Conservation (phyloP, 2,797 vertebrate genomes). For the Menidia menidia region DNA sequence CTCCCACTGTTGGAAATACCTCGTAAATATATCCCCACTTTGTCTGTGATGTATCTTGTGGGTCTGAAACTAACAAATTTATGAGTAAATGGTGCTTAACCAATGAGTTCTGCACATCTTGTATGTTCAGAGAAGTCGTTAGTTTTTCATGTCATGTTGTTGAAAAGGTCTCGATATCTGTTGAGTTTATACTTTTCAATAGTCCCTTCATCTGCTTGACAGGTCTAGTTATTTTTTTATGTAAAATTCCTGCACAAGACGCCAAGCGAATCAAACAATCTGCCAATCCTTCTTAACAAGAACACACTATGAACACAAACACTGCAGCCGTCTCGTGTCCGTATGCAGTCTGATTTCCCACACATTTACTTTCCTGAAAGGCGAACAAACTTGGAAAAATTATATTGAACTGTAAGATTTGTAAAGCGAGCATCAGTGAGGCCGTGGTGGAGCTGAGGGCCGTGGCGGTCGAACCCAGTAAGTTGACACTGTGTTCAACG, state of each 20-base stretch:
- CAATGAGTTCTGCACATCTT: too few relatives aligned
- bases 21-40: too few relatives aligned
- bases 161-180: too few relatives aligned
- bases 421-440: conserved; percentile 14
- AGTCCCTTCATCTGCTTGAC: neutral
- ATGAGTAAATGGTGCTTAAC: too few relatives aligned
- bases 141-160: too few relatives aligned
- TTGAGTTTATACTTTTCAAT: neutral
- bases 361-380: conserved; percentile 26
- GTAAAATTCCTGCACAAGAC: neutral
- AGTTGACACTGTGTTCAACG: conserved; percentile 14
- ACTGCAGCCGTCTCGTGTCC: neutral
- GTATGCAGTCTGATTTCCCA: conserved; percentile 15
- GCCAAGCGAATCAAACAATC: neutral
- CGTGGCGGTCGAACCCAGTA: conserved; percentile 21
- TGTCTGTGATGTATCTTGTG: neutral
- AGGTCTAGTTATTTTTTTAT: too few relatives aligned
- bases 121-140: too few relatives aligned
- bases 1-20: too few relatives aligned
- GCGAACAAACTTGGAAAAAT: conserved; percentile 22
- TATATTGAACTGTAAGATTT: neutral
- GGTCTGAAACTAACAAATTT: too few relatives aligned
- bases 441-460: neutral
- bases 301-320: neutral
- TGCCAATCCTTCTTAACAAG: neutral